Evolutionary conservation across 2,797 vertebrate genomes (phyloP), one percentile per base, ranked within the genome.

Genomic region (Pangasius larnaudii): DNA sequence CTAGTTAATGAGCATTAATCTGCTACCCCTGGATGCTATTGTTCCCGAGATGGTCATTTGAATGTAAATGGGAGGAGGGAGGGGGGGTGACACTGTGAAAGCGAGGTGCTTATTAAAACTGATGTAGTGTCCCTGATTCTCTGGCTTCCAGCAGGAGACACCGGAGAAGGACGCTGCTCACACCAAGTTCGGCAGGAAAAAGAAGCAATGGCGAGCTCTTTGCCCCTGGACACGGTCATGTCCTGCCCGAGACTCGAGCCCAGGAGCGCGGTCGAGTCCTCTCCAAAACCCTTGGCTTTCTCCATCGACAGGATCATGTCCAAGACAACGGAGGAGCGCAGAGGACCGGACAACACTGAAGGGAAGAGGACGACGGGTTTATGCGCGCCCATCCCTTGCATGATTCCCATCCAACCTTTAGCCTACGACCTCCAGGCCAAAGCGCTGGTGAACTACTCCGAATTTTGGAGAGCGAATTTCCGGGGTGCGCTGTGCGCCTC

Each of bases 241-340:
- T 95, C 97, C 89, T 98, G 97, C 90, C 95, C 96, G 85, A 95
- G 97, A 91, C 94, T 95, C 88, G 95, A 95, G 86, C 94, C 94
- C 46, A 94, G 97, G 93, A 97, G 94, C 85, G 97, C 95, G 90
- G 94, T 96, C 69, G 93, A 97, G 92, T 93, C 95, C 75, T 96
- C 96, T 91, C 97, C 98, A 36, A 99, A 99, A 95, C 96, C 96
- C 22, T 95, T 99, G 95, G 98, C 98, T 95, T 99, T 99, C 94
- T 99, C 98, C 93, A 99, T 99, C 88, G 98, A 99, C 94, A 95
- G 98, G 93, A 99, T 99, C 96, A 99, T 99, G 98, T 98, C 98
- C 91, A 99, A 98, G 94, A 96, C 95, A 89, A 96, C 97, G 91
- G 98, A 98, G 90, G 96, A 97, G 87, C 95, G 96, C 87, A 93